Conservation (phyloP, 1,140 invertebrate genomes). For the Trichonephila clavata region DNA sequence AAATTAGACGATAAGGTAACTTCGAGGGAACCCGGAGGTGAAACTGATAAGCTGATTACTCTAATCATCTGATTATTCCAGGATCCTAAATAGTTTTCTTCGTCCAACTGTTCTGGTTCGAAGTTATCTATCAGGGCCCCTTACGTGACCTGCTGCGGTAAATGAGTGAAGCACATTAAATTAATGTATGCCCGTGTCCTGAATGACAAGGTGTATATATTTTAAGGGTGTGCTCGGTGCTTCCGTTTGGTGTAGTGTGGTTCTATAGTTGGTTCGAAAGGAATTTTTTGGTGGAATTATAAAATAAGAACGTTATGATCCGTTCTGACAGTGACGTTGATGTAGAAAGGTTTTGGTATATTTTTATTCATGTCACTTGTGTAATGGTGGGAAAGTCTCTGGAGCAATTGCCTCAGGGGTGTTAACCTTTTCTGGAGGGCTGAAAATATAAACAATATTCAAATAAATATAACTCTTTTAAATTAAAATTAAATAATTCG, state of each 20-base stretch:
- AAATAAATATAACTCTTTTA: too few relatives aligned
- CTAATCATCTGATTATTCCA: slow-evolving; percentile 45
- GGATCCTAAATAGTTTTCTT: slow-evolving; percentile 31
- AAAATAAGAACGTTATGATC: background rate
- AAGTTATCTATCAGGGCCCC: slow-evolving; percentile 17
- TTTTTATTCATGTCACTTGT: too few relatives aligned
- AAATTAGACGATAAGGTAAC: background rate
- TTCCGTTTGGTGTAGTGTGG: background rate
- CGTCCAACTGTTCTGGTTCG: background rate
- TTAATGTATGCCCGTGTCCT: slow-evolving; percentile 3
- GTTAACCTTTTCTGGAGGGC: too few relatives aligned
- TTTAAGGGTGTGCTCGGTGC: background rate
- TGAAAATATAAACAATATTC: too few relatives aligned
- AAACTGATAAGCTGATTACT: slow-evolving; percentile 42
- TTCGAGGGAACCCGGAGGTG: background rate
- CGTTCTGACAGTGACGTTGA: too few relatives aligned
- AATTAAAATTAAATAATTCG: too few relatives aligned
- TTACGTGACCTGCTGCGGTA: slow-evolving; percentile 12
- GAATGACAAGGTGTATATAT: slow-evolving; percentile 22
- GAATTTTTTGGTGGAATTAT: background rate
- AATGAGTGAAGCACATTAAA: slow-evolving; percentile 26
- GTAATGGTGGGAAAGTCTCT: too few relatives aligned
- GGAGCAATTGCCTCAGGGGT: too few relatives aligned
- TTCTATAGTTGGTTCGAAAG: background rate
- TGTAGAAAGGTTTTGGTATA: too few relatives aligned